A percentile compares a stretch with the other conserved stretches of the same genome.
Evolutionary conservation across 2,888 invertebrate species (phyloP).

Genomic region (Notodromas monacha): DNA sequence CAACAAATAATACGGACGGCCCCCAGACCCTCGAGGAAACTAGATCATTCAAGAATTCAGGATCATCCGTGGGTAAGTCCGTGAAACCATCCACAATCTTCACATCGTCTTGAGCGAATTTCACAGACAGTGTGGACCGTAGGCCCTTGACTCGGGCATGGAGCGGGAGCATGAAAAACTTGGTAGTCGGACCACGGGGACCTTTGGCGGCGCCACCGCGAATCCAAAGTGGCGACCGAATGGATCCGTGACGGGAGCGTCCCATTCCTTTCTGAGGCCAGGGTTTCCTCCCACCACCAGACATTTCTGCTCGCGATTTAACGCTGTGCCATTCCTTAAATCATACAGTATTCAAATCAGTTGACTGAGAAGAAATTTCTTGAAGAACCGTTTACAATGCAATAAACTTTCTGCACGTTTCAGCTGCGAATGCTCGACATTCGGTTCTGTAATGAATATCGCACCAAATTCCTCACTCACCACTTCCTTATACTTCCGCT

Average conservation of each 20-base stretch:
- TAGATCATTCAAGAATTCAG: slow-evolving; percentile 39
- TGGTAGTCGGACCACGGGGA: slow-evolving; percentile 55
- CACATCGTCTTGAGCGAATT: slow-evolving; percentile 71
- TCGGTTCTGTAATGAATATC: no score
- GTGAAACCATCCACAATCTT: slow-evolving; percentile 54
- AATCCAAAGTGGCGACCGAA: slow-evolving; percentile 50
- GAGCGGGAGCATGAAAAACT: slow-evolving; percentile 75
- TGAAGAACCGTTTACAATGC: no score
- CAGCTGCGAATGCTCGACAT: no score
- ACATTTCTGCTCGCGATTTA: slow-evolving; percentile 46
- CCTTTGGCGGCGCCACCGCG: slow-evolving; percentile 62
- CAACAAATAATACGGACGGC: slow-evolving; percentile 66
- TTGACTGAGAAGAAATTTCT: no score
- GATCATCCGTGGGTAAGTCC: slow-evolving; percentile 52
- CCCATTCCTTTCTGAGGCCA: slow-evolving; percentile 91
- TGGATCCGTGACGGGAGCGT: slow-evolving; percentile 61
- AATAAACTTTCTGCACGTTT: no score
- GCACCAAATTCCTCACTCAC: slow-evolving; percentile 17
- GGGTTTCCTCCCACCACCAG: slow-evolving; percentile 66
- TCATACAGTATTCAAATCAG: no score
- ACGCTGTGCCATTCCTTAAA: slow-evolving; percentile 37
- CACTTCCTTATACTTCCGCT: slow-evolving; percentile 40
- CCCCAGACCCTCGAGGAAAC: slow-evolving; percentile 71
- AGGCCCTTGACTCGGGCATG: slow-evolving; percentile 40
- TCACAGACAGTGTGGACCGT: slow-evolving; percentile 47